Evolutionary conservation across 2,797 vertebrate genomes (phyloP).

Genomic region (Novumbra hubbsi): DNA sequence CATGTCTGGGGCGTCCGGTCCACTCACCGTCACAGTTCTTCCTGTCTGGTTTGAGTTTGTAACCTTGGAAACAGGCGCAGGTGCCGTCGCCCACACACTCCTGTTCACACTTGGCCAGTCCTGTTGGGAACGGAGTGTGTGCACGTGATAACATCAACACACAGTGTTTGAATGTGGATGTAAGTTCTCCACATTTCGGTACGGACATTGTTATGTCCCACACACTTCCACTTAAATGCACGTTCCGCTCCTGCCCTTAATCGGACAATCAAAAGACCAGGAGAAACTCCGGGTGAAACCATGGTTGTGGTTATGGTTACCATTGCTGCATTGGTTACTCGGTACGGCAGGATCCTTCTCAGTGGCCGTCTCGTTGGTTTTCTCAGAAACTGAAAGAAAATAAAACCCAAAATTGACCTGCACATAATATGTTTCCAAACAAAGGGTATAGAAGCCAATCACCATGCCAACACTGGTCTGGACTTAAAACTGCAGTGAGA

Average conservation of each 20-base stretch:
- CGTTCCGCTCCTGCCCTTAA: too few species aligned
- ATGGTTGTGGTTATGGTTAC: constrained; percentile 38
- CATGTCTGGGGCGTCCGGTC: neutral
- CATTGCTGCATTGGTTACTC: constrained; percentile 84
- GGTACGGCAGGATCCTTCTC: constrained; percentile 71
- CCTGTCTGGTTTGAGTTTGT: constrained; percentile 85
- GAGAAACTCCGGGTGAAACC: too few species aligned
- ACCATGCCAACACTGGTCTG: neutral
- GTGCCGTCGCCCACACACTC: constrained; percentile 81
- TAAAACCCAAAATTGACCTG: neutral
- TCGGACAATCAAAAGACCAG: too few species aligned
- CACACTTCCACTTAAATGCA: too few species aligned
- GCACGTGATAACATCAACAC: constrained; percentile 15
- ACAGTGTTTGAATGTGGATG: neutral
- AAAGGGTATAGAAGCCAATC: neutral
- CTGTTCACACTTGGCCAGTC: constrained; percentile 83
- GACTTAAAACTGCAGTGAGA: neutral
- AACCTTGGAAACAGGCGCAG: constrained; percentile 86
- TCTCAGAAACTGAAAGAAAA: constrained; percentile 43
- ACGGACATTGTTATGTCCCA: neutral
- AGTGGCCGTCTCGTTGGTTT: constrained; percentile 9
- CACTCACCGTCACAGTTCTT: constrained; percentile 87
- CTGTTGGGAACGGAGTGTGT: constrained; percentile 58
- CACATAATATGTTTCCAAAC: neutral
- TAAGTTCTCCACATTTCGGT: neutral